Percentiles rank a stretch among this genome's conserved stretches.
Evolutionary conservation across 2,888 invertebrate genomes (phyloP).

Genomic region (Limnephilus lunatus): DNA sequence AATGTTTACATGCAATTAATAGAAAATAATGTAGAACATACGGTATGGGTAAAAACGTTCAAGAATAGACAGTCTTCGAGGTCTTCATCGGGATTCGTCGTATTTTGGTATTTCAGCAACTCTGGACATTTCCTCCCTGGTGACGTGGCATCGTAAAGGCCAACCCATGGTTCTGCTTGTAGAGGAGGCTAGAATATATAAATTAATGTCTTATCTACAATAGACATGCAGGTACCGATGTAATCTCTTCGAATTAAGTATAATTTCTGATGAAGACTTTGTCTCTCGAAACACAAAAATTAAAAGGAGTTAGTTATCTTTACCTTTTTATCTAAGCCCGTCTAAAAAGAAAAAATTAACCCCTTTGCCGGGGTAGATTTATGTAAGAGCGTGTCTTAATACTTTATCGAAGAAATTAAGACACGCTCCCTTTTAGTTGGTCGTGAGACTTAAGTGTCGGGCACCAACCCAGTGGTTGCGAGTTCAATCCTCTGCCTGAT

Average conservation of each 20-base stretch:
- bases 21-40: not conserved
- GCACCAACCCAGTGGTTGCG: too few relatives aligned
- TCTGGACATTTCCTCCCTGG: conserved; percentile 25
- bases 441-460: too few relatives aligned
- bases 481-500: too few relatives aligned
- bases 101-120: not conserved
- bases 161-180: not conserved
- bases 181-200: not conserved
- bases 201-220: not conserved
- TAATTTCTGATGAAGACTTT: not conserved
- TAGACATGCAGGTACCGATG: not conserved
- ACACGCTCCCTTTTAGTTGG: too few relatives aligned
- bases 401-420: too few relatives aligned
- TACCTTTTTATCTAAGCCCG: too few relatives aligned
- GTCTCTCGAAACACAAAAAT: too few relatives aligned
- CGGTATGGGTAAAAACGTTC: not conserved
- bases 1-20: too few relatives aligned
- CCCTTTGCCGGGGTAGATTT: too few relatives aligned
- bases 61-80: not conserved
- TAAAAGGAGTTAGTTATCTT: too few relatives aligned
- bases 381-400: too few relatives aligned
- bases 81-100: not conserved
- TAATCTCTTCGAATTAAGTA: not conserved
- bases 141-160: not conserved
- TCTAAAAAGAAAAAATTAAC: not conserved